These are phyloP conservation scores for Geotrupes spiniger DNA, from an alignment of 2,888 invertebrate genomes.

Conservation along the genomic window DNA sequence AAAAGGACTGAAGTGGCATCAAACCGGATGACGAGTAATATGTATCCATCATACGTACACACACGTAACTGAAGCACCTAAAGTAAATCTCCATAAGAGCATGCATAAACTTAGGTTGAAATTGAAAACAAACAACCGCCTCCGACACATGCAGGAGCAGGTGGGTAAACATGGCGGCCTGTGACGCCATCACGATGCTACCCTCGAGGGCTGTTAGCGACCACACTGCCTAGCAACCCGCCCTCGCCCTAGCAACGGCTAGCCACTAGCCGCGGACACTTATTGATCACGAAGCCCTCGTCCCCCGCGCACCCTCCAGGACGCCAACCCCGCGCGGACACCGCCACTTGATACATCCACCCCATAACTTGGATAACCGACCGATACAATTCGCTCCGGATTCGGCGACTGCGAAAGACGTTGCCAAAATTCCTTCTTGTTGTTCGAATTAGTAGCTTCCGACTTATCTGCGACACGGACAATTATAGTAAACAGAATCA, in stretches of 20 bases:
- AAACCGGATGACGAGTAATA: conserved; percentile 9
- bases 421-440: no score
- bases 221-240: conserved; percentile 54
- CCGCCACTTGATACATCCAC: conserved; percentile 38
- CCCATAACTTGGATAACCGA: conserved; percentile 22
- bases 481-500: no score
- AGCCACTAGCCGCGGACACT: conserved; percentile 55
- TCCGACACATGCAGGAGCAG: conserved; percentile 44
- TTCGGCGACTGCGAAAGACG: conserved; percentile 3
- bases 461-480: no score
- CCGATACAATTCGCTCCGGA: conserved; percentile 21
- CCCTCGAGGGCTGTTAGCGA: conserved; percentile 54
- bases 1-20: conserved; percentile 2
- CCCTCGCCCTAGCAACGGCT: conserved; percentile 55
- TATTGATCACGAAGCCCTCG: conserved; percentile 47
- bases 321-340: conserved; percentile 29
- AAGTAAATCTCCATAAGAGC: conserved; percentile 39
- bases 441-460: no score
- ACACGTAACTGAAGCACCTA: conserved; percentile 17
- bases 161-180: conserved; percentile 52
- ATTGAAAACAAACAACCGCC: conserved; percentile 49
- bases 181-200: conserved; percentile 51
- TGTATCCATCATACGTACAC: conserved; percentile 16
- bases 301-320: conserved; percentile 12
- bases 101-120: conserved; percentile 42